Base-by-base conservation (phyloP, 1,140 invertebrate species). In the Bursaphelenchus mucronatus region DNA sequence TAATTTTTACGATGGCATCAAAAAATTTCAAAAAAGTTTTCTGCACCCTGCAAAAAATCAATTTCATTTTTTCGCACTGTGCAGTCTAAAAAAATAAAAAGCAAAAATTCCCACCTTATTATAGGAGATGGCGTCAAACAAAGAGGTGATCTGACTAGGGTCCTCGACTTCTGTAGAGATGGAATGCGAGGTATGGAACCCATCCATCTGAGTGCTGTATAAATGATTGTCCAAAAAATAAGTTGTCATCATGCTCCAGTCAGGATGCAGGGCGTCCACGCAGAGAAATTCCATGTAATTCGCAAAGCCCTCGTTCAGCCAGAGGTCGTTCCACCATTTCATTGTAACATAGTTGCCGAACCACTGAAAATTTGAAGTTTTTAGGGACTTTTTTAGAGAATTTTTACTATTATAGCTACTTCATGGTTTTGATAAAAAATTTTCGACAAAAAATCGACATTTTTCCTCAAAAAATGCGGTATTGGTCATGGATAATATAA, bases 271-370 rank as follows among this genome's bases (percentile, higher is more conserved):
- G 8, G 59, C 54, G 63, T 78, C 71, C 0, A 72, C 75, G 13
- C 82, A 83, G 8, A 85, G 76, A 68, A 89, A 89, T 80, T 91
- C 88, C 71, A 91, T 86, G 76, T 87, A 91, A 68, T 87, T 89
- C 0, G 90, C 89, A 71, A 91, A 90, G 1, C 90, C 90, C 83
- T 92, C 90, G 78, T 91, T 91, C 13, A 92, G 80, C 57, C n/a
- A 91, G 17, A 70, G 47, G 39, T 74, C 88, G 79, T 89, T 88
- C 89, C 89, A 90, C 89, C 89, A 90, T 69, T 87, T 86, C 88
- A 90, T 89, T 4, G 90, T 61, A 0, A 92, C 90, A 30, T 90
- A 82, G 82, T 92, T 91, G n/a, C 90, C 90, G 82, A 91, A 90
- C 90, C 90, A 92, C 84, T 89, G 78, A 10, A 70, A 43, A 43